These are phyloP conservation scores for Montifringilla adamsi DNA, from an alignment of 2,113 vertebrate species.

Conservation along the genomic window DNA sequence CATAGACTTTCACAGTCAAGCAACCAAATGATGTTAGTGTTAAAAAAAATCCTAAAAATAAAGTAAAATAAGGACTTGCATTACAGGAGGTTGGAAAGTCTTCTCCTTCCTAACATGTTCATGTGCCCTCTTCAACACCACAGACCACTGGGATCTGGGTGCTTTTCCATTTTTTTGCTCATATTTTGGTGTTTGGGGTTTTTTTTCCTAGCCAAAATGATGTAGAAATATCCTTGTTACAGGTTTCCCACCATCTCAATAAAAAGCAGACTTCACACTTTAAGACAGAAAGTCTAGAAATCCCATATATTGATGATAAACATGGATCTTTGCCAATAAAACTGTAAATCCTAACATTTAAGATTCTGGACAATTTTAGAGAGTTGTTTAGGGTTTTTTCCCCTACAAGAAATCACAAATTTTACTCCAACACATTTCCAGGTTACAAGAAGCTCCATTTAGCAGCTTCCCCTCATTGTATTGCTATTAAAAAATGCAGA, in stretches of 20 bases:
- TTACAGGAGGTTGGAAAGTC: background rate
- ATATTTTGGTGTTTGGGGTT: background rate
- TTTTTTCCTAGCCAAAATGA: background rate
- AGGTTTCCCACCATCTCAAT: background rate
- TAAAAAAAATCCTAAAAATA: background rate
- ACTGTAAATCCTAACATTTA: background rate
- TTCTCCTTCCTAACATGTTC: background rate
- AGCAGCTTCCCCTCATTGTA: background rate
- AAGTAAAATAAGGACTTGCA: background rate
- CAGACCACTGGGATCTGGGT: background rate
- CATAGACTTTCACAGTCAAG: slow-evolving; percentile 16
- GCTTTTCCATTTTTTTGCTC: background rate
- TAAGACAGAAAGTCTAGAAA: background rate
- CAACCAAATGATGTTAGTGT: background rate
- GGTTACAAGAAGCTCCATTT: background rate
- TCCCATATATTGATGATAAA: background rate
- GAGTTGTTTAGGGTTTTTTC: background rate
- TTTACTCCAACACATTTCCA: background rate
- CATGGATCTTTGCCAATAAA: background rate
- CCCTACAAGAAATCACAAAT: background rate
- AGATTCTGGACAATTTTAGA: background rate
- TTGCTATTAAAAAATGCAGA: background rate
- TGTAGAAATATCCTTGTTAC: background rate
- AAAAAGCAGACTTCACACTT: background rate
- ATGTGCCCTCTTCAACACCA: background rate